Evolutionary conservation across 2,888 invertebrate genomes (phyloP).

Genomic region (Steromphala cineraria): DNA sequence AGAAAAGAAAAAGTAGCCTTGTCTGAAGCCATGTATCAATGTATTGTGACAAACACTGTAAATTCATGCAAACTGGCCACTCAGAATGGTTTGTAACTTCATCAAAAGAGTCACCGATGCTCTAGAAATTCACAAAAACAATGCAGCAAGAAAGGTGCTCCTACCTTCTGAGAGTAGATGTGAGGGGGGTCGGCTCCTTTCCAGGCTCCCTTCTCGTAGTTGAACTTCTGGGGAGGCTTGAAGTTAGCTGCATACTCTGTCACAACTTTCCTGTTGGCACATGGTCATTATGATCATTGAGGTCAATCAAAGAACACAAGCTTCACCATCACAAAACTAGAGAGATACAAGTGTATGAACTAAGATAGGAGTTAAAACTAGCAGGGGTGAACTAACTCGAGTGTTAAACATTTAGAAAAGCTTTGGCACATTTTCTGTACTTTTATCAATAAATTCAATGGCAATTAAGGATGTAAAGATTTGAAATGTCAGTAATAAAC

Average conservation of each 20-base stretch:
- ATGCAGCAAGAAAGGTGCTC: not conserved
- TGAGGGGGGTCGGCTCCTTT: slow-evolving; percentile 68
- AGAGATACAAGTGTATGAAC: too few relatives aligned
- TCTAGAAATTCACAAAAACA: not conserved
- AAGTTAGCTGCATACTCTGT: slow-evolving; percentile 71
- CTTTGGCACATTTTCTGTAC: too few relatives aligned
- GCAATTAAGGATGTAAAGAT: too few relatives aligned
- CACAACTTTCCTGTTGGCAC: slow-evolving; percentile 45
- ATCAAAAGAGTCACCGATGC: not conserved
- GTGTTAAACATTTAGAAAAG: too few relatives aligned
- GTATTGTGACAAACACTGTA: not conserved
- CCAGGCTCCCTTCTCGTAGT: slow-evolving; percentile 70
- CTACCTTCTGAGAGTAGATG: slow-evolving; percentile 47
- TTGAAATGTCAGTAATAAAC: too few relatives aligned
- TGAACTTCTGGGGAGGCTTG: slow-evolving; percentile 61
- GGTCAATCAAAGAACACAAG: too few relatives aligned
- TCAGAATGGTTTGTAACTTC: not conserved
- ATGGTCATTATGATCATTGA: not conserved
- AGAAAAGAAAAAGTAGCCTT: too few relatives aligned
- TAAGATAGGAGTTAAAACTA: too few relatives aligned
- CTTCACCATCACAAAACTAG: too few relatives aligned
- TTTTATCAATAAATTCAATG: too few relatives aligned
- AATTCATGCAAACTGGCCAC: not conserved
- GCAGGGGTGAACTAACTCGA: too few relatives aligned
- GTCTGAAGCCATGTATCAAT: too few relatives aligned